Evolutionary conservation across 2,888 invertebrate genomes (phyloP).

Genomic region (Rhabditoides inermis): DNA sequence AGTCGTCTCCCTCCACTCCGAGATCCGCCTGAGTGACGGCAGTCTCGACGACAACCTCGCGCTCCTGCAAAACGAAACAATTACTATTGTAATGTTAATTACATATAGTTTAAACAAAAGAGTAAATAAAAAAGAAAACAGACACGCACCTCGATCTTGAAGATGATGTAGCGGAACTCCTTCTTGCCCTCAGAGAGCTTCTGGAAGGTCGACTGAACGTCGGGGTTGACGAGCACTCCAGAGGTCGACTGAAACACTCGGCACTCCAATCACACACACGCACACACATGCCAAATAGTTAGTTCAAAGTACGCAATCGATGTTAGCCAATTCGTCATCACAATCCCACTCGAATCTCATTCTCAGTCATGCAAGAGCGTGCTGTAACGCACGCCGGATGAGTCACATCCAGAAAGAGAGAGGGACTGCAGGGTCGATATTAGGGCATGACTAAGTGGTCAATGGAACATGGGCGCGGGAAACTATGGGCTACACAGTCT

Average conservation of each 20-base stretch:
- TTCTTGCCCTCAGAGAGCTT: conserved; percentile 50
- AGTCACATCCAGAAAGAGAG: too few relatives aligned
- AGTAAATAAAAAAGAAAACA: not conserved
- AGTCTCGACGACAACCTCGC: conserved; percentile 51
- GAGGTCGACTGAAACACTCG: conserved; percentile 38
- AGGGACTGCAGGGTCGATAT: too few relatives aligned
- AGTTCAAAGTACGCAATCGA: too few relatives aligned
- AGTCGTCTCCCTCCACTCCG: conserved; percentile 38
- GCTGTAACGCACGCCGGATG: too few relatives aligned
- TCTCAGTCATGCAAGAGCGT: too few relatives aligned
- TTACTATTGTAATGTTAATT: too few relatives aligned
- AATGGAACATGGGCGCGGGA: too few relatives aligned
- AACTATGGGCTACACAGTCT: too few relatives aligned
- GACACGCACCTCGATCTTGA: conserved; percentile 46
- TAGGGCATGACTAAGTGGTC: too few relatives aligned
- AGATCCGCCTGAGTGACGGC: conserved; percentile 47
- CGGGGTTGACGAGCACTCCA: conserved; percentile 51
- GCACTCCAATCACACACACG: conserved; percentile 1
- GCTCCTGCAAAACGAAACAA: conserved; percentile 30
- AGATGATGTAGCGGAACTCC: conserved; percentile 51
- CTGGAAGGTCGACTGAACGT: conserved; percentile 51
- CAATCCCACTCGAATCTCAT: too few relatives aligned
- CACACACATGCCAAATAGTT: not conserved
- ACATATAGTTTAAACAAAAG: not conserved
- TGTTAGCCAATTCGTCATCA: too few relatives aligned